A percentile compares a stretch with the other conserved stretches of the same genome.
Evolutionary conservation across 2,113 vertebrate genomes (phyloP).

Genomic region (Pao palembangensis): DNA sequence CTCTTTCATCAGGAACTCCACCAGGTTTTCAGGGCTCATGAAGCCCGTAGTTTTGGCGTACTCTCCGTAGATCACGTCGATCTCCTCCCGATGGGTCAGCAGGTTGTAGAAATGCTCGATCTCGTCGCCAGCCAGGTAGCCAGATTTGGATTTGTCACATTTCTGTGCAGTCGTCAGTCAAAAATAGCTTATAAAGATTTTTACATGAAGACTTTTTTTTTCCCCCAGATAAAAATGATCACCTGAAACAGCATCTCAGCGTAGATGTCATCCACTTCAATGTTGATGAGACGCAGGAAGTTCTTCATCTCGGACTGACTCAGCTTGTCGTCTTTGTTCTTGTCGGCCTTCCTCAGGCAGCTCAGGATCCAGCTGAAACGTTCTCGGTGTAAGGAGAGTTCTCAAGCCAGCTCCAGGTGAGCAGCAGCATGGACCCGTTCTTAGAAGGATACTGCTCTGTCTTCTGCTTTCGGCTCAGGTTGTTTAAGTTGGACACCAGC

Average conservation of each 20-base stretch:
- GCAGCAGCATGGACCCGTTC: no score
- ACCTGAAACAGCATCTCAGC: slow-evolving; percentile 88
- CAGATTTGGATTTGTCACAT: slow-evolving; percentile 86
- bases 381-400: slow-evolving; percentile 74
- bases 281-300: slow-evolving; percentile 89
- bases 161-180: slow-evolving; percentile 66
- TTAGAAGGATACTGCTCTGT: slow-evolving; percentile 91
- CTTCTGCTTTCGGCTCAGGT: slow-evolving; percentile 81
- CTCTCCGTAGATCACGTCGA: slow-evolving; percentile 76
- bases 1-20: slow-evolving; percentile 79
- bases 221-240: slow-evolving; percentile 4
- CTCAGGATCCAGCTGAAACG: slow-evolving; percentile 88
- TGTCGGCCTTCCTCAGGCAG: slow-evolving; percentile 88
- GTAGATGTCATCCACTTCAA: slow-evolving; percentile 84
- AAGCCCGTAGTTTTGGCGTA: slow-evolving; percentile 69
- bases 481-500: slow-evolving; percentile 75
- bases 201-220: background rate
- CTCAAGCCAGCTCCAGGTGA: background rate
- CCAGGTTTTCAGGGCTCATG: slow-evolving; percentile 81
- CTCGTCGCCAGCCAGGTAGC: slow-evolving; percentile 84
- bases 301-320: slow-evolving; percentile 85
- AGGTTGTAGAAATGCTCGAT: slow-evolving; percentile 88
- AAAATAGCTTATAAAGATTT: background rate
- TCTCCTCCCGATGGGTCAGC: slow-evolving; percentile 86
- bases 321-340: slow-evolving; percentile 90